phyloP scores from a whole-genome alignment of 2,113 vertebrate species.

The Catagonus wagneri region DNA sequence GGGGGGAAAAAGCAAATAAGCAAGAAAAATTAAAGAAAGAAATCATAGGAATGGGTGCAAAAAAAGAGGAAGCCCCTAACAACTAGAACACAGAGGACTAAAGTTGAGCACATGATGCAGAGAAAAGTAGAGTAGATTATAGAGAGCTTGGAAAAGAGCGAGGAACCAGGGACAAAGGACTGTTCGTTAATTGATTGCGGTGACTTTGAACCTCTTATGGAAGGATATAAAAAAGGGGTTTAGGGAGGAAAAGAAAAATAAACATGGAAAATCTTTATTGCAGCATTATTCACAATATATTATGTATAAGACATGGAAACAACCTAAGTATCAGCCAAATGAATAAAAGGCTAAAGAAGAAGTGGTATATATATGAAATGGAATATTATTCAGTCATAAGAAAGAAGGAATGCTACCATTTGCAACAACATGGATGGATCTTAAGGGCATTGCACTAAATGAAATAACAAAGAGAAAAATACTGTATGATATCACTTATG shows the following conservation, averaged over 20 bases:
- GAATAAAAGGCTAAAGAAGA: not conserved
- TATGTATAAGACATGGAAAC: not conserved
- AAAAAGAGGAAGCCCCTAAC: not conserved
- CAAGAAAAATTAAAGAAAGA: slow-evolving; percentile 17
- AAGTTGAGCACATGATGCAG: not conserved
- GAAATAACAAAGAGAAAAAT: not conserved
- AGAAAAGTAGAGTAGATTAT: not conserved
- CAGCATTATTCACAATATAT: not conserved
- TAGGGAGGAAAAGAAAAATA: not conserved
- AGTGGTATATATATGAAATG: not conserved
- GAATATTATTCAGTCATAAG: not conserved
- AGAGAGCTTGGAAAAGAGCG: not conserved
- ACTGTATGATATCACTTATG: not conserved
- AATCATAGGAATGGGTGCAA: not conserved
- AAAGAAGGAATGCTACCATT: not conserved
- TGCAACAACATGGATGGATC: not conserved
- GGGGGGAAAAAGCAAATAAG: not conserved
- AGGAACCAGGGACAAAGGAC: not conserved
- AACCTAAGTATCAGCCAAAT: not conserved
- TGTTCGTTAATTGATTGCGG: not conserved
- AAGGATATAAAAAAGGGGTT: not conserved
- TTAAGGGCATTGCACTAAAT: not conserved
- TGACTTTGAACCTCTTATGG: not conserved
- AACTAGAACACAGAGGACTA: not conserved
- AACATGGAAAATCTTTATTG: not conserved